Evolutionary conservation across 2,113 vertebrate genomes (phyloP), one percentile per base, ranked within the genome.

Genomic region (Phaethon lepturus): DNA sequence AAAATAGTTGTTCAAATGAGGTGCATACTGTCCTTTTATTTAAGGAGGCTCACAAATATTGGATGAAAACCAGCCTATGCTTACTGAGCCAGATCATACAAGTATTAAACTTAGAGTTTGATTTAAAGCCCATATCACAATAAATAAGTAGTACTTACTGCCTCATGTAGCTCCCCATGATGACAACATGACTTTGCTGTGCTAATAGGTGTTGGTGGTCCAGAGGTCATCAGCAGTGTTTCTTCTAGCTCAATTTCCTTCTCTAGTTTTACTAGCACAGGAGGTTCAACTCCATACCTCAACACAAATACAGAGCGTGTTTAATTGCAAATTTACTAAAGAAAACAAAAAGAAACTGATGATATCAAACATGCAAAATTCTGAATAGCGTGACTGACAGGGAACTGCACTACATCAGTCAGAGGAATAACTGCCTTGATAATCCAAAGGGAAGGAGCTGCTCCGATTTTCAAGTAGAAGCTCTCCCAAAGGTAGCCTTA

Each of bases 191-290:
- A 98, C 31, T 99, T 99, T 73, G 99, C 98, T 82, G 99, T 98
- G 90, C 97, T 99, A 66, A 99, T 62, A 4, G 99, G 98, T 7
- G 98, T 96, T 18, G 98, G 98, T 7, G 98, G 98, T 81, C 98
- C 98, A 74, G 99, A 98, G 3, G 98, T 97, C 98, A 99, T 98
- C 63, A 99, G 97, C 95, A 99, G 95, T 2, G 99, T 99, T 96
- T 99, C 99, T 98, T 99, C 99, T 86, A 99, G 94, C 80, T 99
- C 99, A 49, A 99, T 99, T 98, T 99, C 99, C 92, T 99, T 99
- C 98, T 99, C 99, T 86, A 99, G 98, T 98, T 99, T 99, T 92
- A 99, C 99, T 90, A 99, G 96, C 9, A 99, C 99, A 17, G 99
- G 99, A 90, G 99, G 99, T 77, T 99, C 99, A 95, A 99, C 98